A percentile compares a stretch with the other conserved stretches of the same genome.
These are phyloP conservation scores for Ginglymostoma cirratum DNA, from an alignment of 2,113 vertebrate species.

Conservation along the genomic window DNA sequence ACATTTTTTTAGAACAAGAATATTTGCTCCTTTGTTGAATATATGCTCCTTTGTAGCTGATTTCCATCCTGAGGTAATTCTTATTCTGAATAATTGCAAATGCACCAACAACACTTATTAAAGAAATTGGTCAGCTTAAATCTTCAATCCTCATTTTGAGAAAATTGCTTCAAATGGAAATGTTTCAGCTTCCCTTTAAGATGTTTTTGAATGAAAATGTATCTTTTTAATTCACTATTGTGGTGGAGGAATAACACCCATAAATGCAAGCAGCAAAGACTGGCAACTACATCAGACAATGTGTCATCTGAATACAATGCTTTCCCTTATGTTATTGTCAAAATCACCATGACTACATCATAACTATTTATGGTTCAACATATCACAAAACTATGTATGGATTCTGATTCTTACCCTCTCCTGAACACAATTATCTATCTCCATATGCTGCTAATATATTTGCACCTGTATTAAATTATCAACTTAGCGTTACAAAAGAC, in stretches of 20 bases:
- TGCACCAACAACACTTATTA: not conserved
- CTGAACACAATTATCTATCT: not conserved
- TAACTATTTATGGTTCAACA: not conserved
- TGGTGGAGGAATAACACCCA: not conserved
- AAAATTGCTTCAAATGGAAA: not conserved
- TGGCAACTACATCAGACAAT: not conserved
- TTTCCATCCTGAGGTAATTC: not conserved
- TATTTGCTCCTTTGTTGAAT: too few relatives aligned
- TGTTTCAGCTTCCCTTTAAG: not conserved
- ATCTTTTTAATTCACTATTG: not conserved
- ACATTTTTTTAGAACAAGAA: not conserved
- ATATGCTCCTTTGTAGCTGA: not conserved
- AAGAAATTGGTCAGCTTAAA: not conserved
- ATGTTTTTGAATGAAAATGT: not conserved
- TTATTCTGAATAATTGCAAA: not conserved
- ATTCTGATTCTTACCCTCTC: not conserved
- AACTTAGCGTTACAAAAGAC: not conserved
- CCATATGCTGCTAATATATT: not conserved
- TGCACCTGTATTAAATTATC: constrained; percentile 23
- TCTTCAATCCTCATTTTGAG: not conserved
- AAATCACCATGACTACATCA: constrained; percentile 31
- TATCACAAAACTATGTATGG: constrained; percentile 17
- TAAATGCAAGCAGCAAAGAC: constrained; percentile 20
- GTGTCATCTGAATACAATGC: constrained; percentile 4
- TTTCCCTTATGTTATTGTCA: constrained; percentile 28